Evolutionary conservation across 2,797 vertebrate species (phyloP).

Genomic region (Picus viridis): DNA sequence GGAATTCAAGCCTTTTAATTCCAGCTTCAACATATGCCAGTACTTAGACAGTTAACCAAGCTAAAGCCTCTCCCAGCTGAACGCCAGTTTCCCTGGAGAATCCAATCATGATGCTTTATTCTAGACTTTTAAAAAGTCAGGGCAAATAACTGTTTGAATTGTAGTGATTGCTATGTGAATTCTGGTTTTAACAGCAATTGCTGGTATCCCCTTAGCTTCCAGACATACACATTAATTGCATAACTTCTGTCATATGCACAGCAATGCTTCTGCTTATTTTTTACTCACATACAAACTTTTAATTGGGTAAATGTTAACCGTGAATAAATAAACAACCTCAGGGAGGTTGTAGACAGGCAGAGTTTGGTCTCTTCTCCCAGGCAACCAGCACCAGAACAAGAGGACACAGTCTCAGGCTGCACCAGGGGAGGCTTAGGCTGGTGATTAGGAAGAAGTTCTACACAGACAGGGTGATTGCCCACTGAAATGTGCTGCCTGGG

Average conservation of each 20-base stretch:
- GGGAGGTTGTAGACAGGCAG: no score
- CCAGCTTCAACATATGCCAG: constrained; percentile 38
- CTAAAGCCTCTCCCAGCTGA: constrained; percentile 39
- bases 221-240: background rate
- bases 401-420: no score
- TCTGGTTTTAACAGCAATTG: constrained; percentile 21
- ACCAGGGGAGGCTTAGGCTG: no score
- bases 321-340: background rate
- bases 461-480: no score
- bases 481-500: no score
- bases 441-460: no score
- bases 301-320: background rate
- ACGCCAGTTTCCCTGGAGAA: constrained; percentile 7
- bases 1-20: constrained; percentile 55
- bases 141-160: constrained; percentile 50
- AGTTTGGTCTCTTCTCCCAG: no score
- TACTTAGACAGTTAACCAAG: constrained; percentile 34
- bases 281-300: background rate
- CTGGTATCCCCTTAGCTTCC: background rate
- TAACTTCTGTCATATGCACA: background rate
- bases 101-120: constrained; percentile 36
- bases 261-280: background rate
- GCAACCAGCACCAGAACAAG: no score
- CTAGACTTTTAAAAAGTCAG: constrained; percentile 1
- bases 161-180: constrained; percentile 39